Percentiles rank a stretch among this genome's conserved stretches.
These are phyloP conservation scores for Oxycera nigricornis DNA, from an alignment of 2,888 invertebrate species.

Conservation along the genomic window DNA sequence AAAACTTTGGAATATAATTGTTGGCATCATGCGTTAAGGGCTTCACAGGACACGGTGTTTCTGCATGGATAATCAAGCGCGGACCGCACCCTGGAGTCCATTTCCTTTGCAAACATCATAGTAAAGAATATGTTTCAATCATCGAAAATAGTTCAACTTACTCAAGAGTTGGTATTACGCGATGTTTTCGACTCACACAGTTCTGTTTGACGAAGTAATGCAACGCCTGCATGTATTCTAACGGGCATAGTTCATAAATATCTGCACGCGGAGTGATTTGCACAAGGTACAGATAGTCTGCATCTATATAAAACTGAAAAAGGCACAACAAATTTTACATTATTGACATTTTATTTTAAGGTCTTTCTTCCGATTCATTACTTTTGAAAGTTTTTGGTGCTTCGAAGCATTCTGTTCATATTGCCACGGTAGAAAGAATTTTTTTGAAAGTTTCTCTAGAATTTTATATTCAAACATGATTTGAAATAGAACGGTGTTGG, in stretches of 20 bases:
- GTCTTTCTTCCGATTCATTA: slow-evolving; percentile 42
- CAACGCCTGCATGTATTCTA: slow-evolving; percentile 68
- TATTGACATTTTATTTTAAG: neutral
- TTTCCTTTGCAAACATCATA: slow-evolving; percentile 62
- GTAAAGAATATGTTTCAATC: neutral
- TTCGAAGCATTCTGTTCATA: slow-evolving; percentile 52
- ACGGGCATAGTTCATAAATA: slow-evolving; percentile 63
- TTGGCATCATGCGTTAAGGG: slow-evolving; percentile 41
- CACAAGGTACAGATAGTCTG: slow-evolving; percentile 69
- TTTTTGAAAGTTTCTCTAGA: slow-evolving; percentile 68
- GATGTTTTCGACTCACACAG: slow-evolving; percentile 66
- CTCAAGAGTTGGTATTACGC: slow-evolving; percentile 77
- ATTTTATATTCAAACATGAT: slow-evolving; percentile 71
- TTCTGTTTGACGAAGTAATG: slow-evolving; percentile 76
- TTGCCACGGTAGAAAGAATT: slow-evolving; percentile 73
- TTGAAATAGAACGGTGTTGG: slow-evolving; percentile 71
- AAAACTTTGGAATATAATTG: slow-evolving; percentile 53
- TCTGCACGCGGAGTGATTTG: slow-evolving; percentile 70
- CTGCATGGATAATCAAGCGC: slow-evolving; percentile 64
- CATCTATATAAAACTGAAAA: slow-evolving; percentile 60
- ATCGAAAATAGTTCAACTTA: slow-evolving; percentile 62
- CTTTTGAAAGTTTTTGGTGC: slow-evolving; percentile 53
- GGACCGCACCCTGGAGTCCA: slow-evolving; percentile 79
- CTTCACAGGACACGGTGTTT: slow-evolving; percentile 29
- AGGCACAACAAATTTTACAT: slow-evolving; percentile 4